Percentiles rank a stretch among this genome's conserved stretches.
These are phyloP conservation scores for Chymomyza caudatula DNA, from an alignment of 2,888 invertebrate species.

Conservation along the genomic window DNA sequence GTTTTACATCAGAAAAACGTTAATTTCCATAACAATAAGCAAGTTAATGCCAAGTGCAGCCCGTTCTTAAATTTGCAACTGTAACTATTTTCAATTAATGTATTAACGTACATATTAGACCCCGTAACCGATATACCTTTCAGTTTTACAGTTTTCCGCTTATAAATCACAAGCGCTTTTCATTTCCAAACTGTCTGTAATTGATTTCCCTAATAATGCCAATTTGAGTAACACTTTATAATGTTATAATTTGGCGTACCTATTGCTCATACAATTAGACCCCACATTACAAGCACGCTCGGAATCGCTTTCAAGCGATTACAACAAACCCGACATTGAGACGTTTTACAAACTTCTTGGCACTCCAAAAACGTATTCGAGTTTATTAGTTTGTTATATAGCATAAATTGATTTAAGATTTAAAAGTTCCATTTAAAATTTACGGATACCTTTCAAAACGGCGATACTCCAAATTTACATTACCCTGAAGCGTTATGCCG, in stretches of 20 bases:
- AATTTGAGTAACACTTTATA: neutral
- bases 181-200: neutral
- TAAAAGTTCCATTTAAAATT: neutral
- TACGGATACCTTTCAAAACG: constrained; percentile 19
- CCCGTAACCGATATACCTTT: neutral
- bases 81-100: too few species aligned
- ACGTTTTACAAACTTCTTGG: neutral
- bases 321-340: neutral
- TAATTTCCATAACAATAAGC: too few species aligned
- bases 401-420: neutral
- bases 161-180: neutral
- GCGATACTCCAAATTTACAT: constrained; percentile 58
- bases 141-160: neutral
- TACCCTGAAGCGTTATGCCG: constrained; percentile 53
- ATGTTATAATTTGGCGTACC: neutral
- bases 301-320: too few species aligned
- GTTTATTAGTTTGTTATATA: neutral
- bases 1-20: too few species aligned
- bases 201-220: neutral
- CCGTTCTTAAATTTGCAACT: too few species aligned
- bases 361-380: neutral
- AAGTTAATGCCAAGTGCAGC: too few species aligned
- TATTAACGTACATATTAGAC: too few species aligned
- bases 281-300: neutral
- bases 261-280: neutral